phyloP scores from a whole-genome alignment of 2,888 invertebrate genomes.

The Acleris sparsana region DNA sequence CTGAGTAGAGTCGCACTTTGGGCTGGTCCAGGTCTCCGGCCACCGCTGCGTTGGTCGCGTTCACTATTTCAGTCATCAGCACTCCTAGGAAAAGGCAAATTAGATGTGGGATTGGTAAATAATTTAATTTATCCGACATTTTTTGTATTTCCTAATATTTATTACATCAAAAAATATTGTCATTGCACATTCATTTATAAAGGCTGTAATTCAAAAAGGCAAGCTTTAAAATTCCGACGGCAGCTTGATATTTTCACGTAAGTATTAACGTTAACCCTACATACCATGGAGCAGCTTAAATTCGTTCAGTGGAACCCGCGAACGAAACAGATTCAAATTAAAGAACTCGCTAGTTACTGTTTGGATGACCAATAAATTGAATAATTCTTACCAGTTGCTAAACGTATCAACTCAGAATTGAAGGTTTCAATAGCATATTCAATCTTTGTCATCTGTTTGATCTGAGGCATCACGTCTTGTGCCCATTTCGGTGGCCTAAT shows the following conservation, averaged over 20 bases:
- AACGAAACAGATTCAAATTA: too few species aligned
- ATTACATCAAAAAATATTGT: too few species aligned
- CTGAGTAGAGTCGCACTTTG: conserved; percentile 80
- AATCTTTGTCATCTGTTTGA: conserved; percentile 73
- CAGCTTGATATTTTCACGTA: too few species aligned
- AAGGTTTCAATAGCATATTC: conserved; percentile 69
- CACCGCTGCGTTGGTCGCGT: conserved; percentile 68
- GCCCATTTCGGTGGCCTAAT: conserved; percentile 69
- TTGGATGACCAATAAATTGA: background rate
- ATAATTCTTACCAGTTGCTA: conserved; percentile 65
- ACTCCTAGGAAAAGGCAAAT: conserved; percentile 61
- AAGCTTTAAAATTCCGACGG: too few species aligned
- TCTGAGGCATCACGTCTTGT: conserved; percentile 64
- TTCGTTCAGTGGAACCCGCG: too few species aligned
- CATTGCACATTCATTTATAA: too few species aligned
- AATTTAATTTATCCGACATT: background rate
- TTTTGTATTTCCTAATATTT: too few species aligned
- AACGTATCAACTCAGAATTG: conserved; percentile 60
- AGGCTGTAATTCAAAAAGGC: too few species aligned
- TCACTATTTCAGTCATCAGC: conserved; percentile 76
- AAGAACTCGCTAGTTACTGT: too few species aligned
- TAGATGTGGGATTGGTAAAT: background rate
- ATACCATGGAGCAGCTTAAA: too few species aligned
- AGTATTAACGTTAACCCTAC: too few species aligned
- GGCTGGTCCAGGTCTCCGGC: conserved; percentile 63